Evolutionary conservation across 2,797 vertebrate species (phyloP).

Genomic region (Varecia variegata): DNA sequence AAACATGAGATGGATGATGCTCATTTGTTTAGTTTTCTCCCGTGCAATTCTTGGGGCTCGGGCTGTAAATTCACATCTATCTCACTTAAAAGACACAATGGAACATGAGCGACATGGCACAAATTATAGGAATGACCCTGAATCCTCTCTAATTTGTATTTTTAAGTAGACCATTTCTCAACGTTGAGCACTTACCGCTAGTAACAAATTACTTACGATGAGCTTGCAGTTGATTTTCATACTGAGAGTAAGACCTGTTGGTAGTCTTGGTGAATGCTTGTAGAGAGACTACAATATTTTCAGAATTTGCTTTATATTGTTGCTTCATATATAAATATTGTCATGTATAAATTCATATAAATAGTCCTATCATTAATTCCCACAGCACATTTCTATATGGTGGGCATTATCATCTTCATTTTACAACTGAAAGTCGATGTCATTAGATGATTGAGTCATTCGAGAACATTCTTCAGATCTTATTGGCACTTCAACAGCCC

Average conservation of each 20-base stretch:
- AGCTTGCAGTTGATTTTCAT: background rate
- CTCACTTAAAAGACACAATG: background rate
- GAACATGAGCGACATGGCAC: background rate
- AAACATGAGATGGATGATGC: background rate
- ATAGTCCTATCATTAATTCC: background rate
- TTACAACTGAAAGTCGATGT: background rate
- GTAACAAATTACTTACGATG: background rate
- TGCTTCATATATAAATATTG: background rate
- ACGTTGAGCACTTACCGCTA: background rate
- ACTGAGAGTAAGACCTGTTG: background rate
- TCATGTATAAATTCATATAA: background rate
- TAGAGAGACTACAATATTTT: background rate
- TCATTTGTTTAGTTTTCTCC: background rate
- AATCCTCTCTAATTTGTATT: background rate
- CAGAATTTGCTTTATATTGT: background rate
- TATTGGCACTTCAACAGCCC: background rate
- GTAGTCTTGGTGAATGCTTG: background rate
- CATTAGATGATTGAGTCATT: background rate
- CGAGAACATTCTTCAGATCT: background rate
- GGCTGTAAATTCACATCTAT: background rate
- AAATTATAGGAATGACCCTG: background rate
- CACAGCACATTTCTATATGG: background rate
- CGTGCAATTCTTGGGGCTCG: background rate
- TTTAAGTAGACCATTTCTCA: background rate
- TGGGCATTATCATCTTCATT: background rate